phyloP scores from a whole-genome alignment of 1,140 invertebrate genomes.

The Tetraneura akinire region DNA sequence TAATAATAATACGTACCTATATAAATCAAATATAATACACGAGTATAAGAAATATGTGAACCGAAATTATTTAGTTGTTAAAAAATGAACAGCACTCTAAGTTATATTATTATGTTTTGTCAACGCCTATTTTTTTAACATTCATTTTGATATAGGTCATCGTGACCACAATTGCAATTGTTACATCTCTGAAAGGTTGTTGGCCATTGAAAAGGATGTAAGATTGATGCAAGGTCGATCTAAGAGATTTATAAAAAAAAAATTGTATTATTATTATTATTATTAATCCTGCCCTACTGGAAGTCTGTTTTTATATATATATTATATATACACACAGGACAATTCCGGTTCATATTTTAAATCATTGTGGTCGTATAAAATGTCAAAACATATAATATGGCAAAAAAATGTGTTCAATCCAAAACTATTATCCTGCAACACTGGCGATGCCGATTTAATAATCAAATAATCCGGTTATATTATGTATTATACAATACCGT shows the following conservation, averaged over 20 bases:
- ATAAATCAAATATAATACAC: conserved; percentile 10
- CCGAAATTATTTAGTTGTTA: conserved; percentile 20
- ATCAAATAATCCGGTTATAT: neutral
- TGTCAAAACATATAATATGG: conserved; percentile 49
- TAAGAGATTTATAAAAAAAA: conserved; percentile 6
- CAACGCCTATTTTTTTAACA: conserved; percentile 17
- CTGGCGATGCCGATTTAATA: conserved; percentile 17
- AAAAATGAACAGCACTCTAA: neutral
- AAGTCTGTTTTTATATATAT: conserved; percentile 28
- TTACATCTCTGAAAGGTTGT: conserved; percentile 8
- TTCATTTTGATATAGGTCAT: conserved; percentile 3
- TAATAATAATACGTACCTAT: neutral
- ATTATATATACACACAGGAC: too few relatives aligned
- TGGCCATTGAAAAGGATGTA: conserved; percentile 18
- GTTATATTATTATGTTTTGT: conserved; percentile 4
- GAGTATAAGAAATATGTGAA: conserved; percentile 10
- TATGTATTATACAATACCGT: neutral
- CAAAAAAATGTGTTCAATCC: conserved; percentile 15
- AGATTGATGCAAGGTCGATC: conserved; percentile 15
- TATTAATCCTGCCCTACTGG: conserved; percentile 5
- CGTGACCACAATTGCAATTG: neutral
- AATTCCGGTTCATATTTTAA: conserved; percentile 23
- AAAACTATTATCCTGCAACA: neutral
- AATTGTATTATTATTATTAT: neutral
- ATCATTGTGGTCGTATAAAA: conserved; percentile 27